A percentile compares a stretch with the other conserved stretches of the same genome.
phyloP scores from a whole-genome alignment of 64 coral and sea anemone species.

The Dendronephthya gigantea region DNA sequence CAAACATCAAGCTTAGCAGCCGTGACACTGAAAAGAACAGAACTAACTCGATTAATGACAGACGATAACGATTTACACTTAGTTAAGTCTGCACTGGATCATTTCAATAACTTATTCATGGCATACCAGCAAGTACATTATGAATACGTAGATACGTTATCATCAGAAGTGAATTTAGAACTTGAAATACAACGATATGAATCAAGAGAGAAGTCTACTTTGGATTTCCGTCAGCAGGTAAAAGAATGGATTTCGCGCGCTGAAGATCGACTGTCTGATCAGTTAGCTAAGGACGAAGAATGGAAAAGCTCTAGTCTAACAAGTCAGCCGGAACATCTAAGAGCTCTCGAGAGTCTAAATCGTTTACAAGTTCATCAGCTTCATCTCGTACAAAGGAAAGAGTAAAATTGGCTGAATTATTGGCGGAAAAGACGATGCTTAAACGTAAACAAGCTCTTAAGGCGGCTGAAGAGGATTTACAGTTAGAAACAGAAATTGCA shows the following conservation, averaged over 20 bases:
- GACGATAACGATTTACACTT: background rate
- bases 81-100: conserved; percentile 1
- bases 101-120: background rate
- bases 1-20: background rate
- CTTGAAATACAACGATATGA: conserved; percentile 4
- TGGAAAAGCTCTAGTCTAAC: no score
- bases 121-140: background rate
- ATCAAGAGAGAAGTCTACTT: background rate
- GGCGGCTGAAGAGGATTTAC: conserved; percentile 19
- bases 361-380: background rate
- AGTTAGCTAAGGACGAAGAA: no score
- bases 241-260: background rate
- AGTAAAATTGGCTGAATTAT: background rate
- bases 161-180: background rate
- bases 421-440: conserved; percentile 14
- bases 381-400: background rate
- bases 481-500: conserved; percentile 7
- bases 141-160: background rate
- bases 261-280: background rate
- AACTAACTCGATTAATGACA: background rate
- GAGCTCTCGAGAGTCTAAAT: background rate
- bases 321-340: no score
- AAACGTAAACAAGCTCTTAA: background rate
- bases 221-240: conserved; percentile 8
- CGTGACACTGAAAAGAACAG: background rate